Base-by-base conservation (phyloP, 2,888 invertebrate species). In the Leucophenga montana region DNA sequence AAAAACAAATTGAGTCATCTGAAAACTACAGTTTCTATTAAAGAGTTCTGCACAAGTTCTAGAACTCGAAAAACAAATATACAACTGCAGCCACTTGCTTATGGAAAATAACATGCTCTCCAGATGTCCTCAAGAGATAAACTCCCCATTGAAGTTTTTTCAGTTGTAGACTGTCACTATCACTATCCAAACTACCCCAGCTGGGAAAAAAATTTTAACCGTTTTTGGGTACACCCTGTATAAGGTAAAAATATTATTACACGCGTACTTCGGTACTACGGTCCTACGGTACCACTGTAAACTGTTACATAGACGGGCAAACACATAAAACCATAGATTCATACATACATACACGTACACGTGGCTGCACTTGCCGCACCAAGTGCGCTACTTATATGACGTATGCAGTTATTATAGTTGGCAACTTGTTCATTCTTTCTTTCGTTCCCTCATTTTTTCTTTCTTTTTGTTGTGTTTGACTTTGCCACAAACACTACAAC, bases 381-480 rank as follows among this genome's bases (percentile, higher is more conserved):
- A 62, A 68, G 68, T 68, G 68, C 68, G 68, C 68, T 64, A 68
- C 68, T 64, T 68, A 54, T 27, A 54, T 66, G 66, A 66, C 62
- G 46, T 62, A 46, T 62, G 62, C 62, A 62, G 62, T 62, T 62
- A 62, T 62, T 62, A 62, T 62, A 62, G 62, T 62, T 46, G 44
- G 62, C 62, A 46, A 62, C 62, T 62, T 62, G 62, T 62, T 62
- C 62, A 13, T 62, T 33, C 27, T 31, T 59, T 27, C 31, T 33
- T 27, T 46, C 16, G 46, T 62, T 18, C 57, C 31, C 31, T 31
- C 22, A 6, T 27, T 9, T 8, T 11, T 27, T 22, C n/a, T 8
- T 27, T 31, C 54, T 54, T 54, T 14, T 20, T n/a, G 53, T 8
- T 54, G 54, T 54, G 11, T 18, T 54, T 54, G 20, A 20, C 22